Percentiles rank a stretch among this genome's conserved stretches.
Conservation (phyloP, 2,113 vertebrate species). For the Hippopotamus amphibius region DNA sequence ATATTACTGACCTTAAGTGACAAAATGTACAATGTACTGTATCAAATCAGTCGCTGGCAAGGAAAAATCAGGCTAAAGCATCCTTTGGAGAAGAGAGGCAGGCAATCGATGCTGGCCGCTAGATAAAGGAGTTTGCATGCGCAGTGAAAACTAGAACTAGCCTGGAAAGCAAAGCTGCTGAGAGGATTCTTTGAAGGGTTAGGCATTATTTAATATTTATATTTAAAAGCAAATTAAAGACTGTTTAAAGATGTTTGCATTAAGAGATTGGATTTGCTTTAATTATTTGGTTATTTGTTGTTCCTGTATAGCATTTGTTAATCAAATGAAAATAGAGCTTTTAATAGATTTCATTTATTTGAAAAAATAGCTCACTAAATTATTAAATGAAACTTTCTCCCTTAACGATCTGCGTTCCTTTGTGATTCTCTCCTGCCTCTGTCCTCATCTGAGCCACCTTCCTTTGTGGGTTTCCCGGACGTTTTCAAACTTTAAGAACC, state of each 20-base stretch:
- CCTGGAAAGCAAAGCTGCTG: neutral
- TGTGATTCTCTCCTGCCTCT: neutral
- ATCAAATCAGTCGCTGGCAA: neutral
- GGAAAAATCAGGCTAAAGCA: rapidly evolving
- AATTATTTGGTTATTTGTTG: slow-evolving; percentile 77
- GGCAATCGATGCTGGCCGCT: rapidly evolving
- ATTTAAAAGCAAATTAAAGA: slow-evolving; percentile 71
- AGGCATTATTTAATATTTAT: slow-evolving; percentile 38
- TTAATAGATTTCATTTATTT: slow-evolving; percentile 68
- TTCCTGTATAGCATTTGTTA: slow-evolving; percentile 57
- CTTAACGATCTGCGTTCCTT: rapidly evolving
- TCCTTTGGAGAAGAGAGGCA: rapidly evolving
- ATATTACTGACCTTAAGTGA: neutral
- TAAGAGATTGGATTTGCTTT: slow-evolving; percentile 72
- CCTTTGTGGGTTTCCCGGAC: neutral
- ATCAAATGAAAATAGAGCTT: slow-evolving; percentile 66
- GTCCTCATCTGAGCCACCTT: too few relatives aligned
- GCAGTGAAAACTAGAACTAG: rapidly evolving
- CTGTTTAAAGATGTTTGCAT: slow-evolving; percentile 69
- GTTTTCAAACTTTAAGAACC: neutral
- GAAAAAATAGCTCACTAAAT: slow-evolving; percentile 50
- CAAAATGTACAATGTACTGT: neutral
- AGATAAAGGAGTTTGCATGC: rapidly evolving
- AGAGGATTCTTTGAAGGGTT: neutral
- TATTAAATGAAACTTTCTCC: slow-evolving; percentile 5